Base-by-base conservation (phyloP, 2,888 invertebrate species). In the Callyntrura sp. region DNA sequence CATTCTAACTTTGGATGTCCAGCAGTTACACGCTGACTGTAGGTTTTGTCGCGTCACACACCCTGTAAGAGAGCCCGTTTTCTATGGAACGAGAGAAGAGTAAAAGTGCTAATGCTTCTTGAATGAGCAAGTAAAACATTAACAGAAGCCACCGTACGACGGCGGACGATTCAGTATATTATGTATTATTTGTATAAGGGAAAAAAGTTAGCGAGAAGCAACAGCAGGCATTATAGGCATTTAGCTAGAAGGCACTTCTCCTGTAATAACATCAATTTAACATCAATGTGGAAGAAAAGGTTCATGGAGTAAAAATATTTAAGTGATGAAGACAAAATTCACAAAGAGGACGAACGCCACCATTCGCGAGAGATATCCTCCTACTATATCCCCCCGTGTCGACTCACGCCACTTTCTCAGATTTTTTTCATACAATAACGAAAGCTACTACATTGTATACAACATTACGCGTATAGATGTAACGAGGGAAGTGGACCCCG, bases 221-320 rank as follows among this genome's bases (percentile, higher is more conserved):
- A 78, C 78, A 78, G 57, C 78, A 78, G 78, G 78, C 55, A 73
- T 73, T 6, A 48, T 57, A 55, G 78, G 78, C 55, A 73, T 73
- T 73, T 57, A 55, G 78, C 78, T 78, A 25, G 55, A 78, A 78
- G 78, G 78, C 57, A 55, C 14, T 68, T 55, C 55, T 78, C 17
- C 35, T 55, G 25, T 78, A 73, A 73, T 73, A 73, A 45, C 73
- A 73, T 73, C 73, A 73, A 73, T 48, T 55, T 78, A 55, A 35
- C 57, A 51, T 73, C 73, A 45, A 9, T 17, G 23, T 57, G 51
- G 6, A 28, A 25, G 57, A 78, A 78, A 23, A 11, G 48, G 51
- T 78, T 48, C 51, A 78, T 55, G 55, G 48, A 48, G 12, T 23
- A 28, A 48, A 78, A 51, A 28, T 48, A 78, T 25, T 78, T 51